Base-by-base conservation (phyloP, 1,140 invertebrate species). In the Cotesia vestalis region DNA sequence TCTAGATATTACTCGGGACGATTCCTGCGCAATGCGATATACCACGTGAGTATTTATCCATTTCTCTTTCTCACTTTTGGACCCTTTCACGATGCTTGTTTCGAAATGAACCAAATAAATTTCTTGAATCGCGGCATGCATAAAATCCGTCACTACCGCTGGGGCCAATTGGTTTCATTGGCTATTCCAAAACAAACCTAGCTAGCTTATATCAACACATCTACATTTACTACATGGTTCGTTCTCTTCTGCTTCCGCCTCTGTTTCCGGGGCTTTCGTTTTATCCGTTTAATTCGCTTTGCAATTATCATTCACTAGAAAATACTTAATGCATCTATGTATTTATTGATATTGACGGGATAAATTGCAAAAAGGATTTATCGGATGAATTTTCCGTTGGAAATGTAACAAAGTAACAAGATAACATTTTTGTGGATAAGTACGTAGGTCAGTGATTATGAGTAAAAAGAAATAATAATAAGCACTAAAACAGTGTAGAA, bases 61-160 rank as follows among this genome's bases (percentile, higher is more conserved):
- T 46, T 8, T 20, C 61, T 11, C 53, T 57, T 53, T 62, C 38
- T 53, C 63, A 51, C 64, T 67, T 34, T 61, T 61, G 9, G 12
- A 59, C 63, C 17, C 14, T 34, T 17, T 52, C 60, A 69, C 52
- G 34, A 59, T 63, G 78, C 63, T 74, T 72, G 77, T 76, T 74
- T 73, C 74, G 74, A 78, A 80, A 79, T 77, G 73, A 77, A 76
- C 55, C 78, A 69, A 80, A 81, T 81, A 81, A 81, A 80, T 81
- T 80, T 73, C 72, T 72, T 76, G 76, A 78, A 78, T 74, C 9
- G 51, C 71, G 40, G 57, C 63, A 63, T 68, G 63, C 71, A 73
- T 67, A 75, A 75, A 75, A 73, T 73, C 64, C 63, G 57, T 61
- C 66, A 55, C 67, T 69, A 53, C 53, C 66, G 57, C 40, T 17